These are phyloP conservation scores for Polyergus mexicanus DNA, from an alignment of 1,140 invertebrate species.

Conservation along the genomic window DNA sequence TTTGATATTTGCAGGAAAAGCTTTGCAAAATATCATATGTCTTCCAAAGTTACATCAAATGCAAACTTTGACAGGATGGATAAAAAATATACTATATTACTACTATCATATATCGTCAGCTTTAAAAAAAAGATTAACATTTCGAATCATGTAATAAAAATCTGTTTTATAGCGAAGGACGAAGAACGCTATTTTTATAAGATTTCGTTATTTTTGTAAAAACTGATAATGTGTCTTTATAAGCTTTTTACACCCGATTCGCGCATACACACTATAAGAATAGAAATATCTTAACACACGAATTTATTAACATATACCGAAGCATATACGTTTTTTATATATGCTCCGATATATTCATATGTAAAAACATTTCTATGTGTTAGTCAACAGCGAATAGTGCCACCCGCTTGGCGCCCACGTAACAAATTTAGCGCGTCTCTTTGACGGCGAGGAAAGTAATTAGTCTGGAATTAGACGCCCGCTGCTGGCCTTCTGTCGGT, in stretches of 20 bases:
- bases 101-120: too few relatives aligned
- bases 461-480: constrained; percentile 81
- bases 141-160: background rate
- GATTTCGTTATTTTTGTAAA: background rate
- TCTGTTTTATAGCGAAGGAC: background rate
- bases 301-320: too few relatives aligned
- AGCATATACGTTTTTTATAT: too few relatives aligned
- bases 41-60: background rate
- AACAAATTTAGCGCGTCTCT: constrained; percentile 81
- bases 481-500: constrained; percentile 65
- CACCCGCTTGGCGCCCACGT: constrained; percentile 70
- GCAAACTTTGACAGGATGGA: background rate
- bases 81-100: background rate
- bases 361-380: too few relatives aligned
- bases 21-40: background rate
- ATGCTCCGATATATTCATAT: too few relatives aligned
- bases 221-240: background rate
- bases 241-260: constrained; percentile 62
- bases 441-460: constrained; percentile 81
- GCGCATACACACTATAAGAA: constrained; percentile 22
- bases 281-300: too few relatives aligned
- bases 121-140: background rate
- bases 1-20: background rate
- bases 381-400: constrained; percentile 64
- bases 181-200: background rate